Evolutionary conservation across 2,797 vertebrate genomes (phyloP).

Genomic region (Aeoliscus strigatus): DNA sequence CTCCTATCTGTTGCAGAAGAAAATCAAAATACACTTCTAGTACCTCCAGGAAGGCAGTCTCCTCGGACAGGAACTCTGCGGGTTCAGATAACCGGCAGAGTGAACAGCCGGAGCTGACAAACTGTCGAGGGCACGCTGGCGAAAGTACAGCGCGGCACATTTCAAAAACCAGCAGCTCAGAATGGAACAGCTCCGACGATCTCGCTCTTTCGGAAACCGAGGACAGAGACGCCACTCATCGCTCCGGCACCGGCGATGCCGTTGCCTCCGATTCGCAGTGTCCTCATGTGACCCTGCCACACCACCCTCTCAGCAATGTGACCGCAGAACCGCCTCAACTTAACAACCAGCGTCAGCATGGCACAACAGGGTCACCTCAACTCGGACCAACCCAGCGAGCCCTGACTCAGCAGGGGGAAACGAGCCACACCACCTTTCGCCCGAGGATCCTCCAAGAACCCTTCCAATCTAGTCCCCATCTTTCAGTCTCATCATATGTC

Average conservation of each 20-base stretch:
- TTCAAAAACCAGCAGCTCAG: conserved; percentile 77
- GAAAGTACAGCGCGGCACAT: conserved; percentile 63
- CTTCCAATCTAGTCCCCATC: conserved; percentile 52
- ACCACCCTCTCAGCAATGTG: conserved; percentile 34
- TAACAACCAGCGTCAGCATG: conserved; percentile 51
- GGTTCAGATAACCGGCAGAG: conserved; percentile 52
- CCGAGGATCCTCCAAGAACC: conserved; percentile 67
- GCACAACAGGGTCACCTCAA: conserved; percentile 70
- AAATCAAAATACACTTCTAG: conserved; percentile 68
- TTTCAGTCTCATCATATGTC: conserved; percentile 39
- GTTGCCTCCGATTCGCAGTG: conserved; percentile 49
- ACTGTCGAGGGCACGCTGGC: conserved; percentile 48
- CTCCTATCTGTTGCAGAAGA: conserved; percentile 52
- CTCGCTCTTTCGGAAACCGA: conserved; percentile 74
- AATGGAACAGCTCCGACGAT: conserved; percentile 82
- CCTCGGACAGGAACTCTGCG: conserved; percentile 59
- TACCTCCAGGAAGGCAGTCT: conserved; percentile 55
- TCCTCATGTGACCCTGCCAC: conserved; percentile 39
- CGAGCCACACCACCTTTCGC: conserved; percentile 50
- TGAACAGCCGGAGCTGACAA: conserved; percentile 61
- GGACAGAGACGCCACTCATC: conserved; percentile 74
- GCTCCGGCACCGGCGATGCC: conserved; percentile 69
- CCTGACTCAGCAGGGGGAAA: conserved; percentile 58
- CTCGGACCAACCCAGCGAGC: conserved; percentile 67
- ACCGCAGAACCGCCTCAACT: conserved; percentile 41